phyloP scores from a whole-genome alignment of 2,113 vertebrate genomes.

The Hippocampus comes region DNA sequence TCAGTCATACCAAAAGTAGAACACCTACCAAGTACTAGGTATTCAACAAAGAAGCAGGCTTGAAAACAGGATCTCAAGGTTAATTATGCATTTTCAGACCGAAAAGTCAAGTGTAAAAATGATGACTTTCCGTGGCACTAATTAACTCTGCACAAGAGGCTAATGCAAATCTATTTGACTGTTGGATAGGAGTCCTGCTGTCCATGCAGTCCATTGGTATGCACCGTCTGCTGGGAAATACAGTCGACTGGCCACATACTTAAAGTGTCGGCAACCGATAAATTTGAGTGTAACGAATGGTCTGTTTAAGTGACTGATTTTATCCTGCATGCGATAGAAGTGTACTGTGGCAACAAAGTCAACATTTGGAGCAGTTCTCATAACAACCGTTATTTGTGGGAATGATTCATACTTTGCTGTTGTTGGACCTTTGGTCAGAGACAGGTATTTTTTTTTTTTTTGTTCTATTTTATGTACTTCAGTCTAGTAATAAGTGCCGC shows the following conservation, averaged over 20 bases:
- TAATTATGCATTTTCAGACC: background rate
- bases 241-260: background rate
- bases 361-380: background rate
- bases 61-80: background rate
- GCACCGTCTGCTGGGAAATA: background rate
- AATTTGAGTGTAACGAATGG: background rate
- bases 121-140: background rate
- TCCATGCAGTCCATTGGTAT: background rate
- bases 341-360: background rate
- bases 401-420: background rate
- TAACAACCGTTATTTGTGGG: background rate
- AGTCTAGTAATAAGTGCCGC: background rate
- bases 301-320: background rate
- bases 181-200: background rate
- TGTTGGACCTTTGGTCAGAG: background rate
- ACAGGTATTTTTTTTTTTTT: background rate
- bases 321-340: background rate
- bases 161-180: background rate
- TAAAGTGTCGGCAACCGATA: background rate
- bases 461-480: background rate
- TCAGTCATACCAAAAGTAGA: slow-evolving; percentile 19
- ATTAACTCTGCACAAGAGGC: background rate
- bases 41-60: slow-evolving; percentile 1
- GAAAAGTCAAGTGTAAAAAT: background rate
- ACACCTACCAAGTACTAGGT: slow-evolving; percentile 26